Evolutionary conservation across 2,113 vertebrate genomes (phyloP).

Genomic region (Neolamprologus cancellatus): DNA sequence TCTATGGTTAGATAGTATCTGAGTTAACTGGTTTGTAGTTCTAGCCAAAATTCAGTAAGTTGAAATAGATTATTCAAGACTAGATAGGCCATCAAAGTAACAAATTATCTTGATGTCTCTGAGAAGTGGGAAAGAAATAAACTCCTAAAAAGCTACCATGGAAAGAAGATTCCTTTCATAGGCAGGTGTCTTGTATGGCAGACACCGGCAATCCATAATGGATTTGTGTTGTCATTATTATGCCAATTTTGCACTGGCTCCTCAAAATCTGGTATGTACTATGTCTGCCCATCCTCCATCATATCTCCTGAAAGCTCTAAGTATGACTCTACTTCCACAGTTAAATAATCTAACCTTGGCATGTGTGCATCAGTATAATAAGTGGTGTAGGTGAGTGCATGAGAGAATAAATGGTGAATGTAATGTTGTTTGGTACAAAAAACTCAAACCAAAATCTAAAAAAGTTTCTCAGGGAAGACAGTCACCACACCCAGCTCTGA

Average conservation of each 20-base stretch:
- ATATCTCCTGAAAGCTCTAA: not conserved
- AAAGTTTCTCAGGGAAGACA: not conserved
- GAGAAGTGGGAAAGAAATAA: not conserved
- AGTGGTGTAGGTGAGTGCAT: not conserved
- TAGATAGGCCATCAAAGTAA: not conserved
- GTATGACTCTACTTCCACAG: not conserved
- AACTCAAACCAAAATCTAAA: not conserved
- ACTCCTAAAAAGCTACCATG: not conserved
- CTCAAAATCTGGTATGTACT: not conserved
- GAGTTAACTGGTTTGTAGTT: not conserved
- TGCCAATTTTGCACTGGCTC: not conserved
- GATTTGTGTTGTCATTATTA: not conserved
- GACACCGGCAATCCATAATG: not conserved
- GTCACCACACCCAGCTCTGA: not conserved
- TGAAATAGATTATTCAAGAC: not conserved
- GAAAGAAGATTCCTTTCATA: not conserved
- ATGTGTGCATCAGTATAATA: not conserved
- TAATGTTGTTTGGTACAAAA: not conserved
- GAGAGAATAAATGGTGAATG: not conserved
- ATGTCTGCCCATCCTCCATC: not conserved
- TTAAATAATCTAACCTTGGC: not conserved
- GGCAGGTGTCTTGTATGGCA: not conserved
- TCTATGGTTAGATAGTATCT: not conserved
- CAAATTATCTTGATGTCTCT: not conserved
- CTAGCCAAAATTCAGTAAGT: not conserved